Evolutionary conservation across 2,888 invertebrate genomes (phyloP), one percentile per base, ranked within the genome.

Genomic region (Eumacrocentrus americanus): DNA sequence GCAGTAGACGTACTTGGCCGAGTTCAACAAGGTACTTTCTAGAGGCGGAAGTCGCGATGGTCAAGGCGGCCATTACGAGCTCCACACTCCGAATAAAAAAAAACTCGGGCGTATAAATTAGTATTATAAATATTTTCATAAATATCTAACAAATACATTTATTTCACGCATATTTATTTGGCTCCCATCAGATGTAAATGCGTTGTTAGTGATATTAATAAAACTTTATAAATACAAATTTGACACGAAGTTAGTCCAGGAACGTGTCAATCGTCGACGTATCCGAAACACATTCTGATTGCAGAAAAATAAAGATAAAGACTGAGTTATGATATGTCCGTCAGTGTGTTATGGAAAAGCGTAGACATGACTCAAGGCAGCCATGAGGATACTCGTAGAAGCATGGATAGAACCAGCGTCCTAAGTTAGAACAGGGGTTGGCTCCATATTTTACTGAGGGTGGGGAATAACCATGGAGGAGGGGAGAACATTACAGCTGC

Each of bases 351-450:
- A n/a, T n/a, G n/a, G n/a, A n/a, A n/a, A n/a, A 74, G 29, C 29
- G 75, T 72, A 74, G 71, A 74, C 72, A 51, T 2, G 70, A 72
- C 71, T n/a, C n/a, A n/a, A n/a, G n/a, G n/a, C n/a, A n/a, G n/a
- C n/a, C n/a, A n/a, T n/a, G n/a, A n/a, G n/a, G n/a, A n/a, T n/a
- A n/a, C n/a, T n/a, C n/a, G n/a, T n/a, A 35, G 52, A 14, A 37
- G 44, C 29, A 51, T 40, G 22, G 22, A 23, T 38, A 37, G 51
- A 29, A 23, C 50, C 47, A 50, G 58, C 38, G 44, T 35, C 44
- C 29, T 34, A 50, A 44, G 61, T 72, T 70, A 72, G 73, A 73
- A 72, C 71, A 74, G 78, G 80, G 80, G 79, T 78, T 79, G 79
- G 78, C 76, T 77, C 73, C 72, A 70, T 63, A 67, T 25, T 55